A percentile compares a stretch with the other conserved stretches of the same genome.
Conservation (phyloP, 1,140 invertebrate genomes). For the Dryas iulia region DNA sequence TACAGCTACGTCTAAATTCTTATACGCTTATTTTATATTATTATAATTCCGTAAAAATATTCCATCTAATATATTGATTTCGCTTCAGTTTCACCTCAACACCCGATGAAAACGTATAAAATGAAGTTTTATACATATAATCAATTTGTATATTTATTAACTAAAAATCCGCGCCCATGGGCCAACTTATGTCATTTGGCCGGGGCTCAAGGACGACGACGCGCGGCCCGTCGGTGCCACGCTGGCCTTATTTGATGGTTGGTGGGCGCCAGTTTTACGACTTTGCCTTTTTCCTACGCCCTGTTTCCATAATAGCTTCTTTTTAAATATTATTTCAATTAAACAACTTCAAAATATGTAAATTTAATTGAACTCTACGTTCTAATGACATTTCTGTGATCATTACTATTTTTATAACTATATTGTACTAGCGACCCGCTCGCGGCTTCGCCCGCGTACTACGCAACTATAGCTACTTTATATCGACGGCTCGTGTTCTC, state of each 20-base stretch:
- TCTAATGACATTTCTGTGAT: neutral
- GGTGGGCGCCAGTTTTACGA: constrained; percentile 79
- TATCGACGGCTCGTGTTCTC: too few relatives aligned
- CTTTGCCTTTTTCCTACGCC: constrained; percentile 73
- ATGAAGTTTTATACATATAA: constrained; percentile 40
- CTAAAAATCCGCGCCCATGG: constrained; percentile 74
- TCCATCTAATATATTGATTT: too few relatives aligned
- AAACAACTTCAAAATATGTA: neutral
- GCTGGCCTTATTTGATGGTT: constrained; percentile 77
- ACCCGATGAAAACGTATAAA: neutral
- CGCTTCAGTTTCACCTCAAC: too few relatives aligned
- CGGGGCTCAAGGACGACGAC: constrained; percentile 73
- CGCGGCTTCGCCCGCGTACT: too few relatives aligned
- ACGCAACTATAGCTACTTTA: too few relatives aligned
- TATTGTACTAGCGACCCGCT: too few relatives aligned
- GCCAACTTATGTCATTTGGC: constrained; percentile 79
- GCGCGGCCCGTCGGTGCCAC: constrained; percentile 66
- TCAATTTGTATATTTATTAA: constrained; percentile 74
- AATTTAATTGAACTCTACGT: neutral
- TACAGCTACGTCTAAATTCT: too few relatives aligned
- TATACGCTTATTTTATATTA: too few relatives aligned
- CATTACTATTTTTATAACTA: neutral
- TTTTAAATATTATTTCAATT: neutral
- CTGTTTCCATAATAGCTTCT: constrained; percentile 56
- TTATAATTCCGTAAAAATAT: too few relatives aligned